Evolutionary conservation across 2,113 vertebrate species (phyloP), one percentile per base, ranked within the genome.

Genomic region (Sturnira hondurensis): DNA sequence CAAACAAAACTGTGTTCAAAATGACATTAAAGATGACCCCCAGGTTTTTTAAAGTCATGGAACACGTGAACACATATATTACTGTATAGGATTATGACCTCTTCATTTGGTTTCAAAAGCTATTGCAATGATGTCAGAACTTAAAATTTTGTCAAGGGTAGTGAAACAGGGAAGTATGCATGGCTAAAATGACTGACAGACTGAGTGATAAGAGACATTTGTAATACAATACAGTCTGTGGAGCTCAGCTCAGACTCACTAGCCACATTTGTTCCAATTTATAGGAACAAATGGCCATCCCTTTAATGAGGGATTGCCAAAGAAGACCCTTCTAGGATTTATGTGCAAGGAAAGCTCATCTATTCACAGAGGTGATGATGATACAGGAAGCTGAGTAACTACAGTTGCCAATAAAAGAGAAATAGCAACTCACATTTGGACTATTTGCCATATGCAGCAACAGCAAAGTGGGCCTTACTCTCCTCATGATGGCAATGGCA

Each of bases 401-500:
- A 58, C 68, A 0, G 0, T 68, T 97, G 98, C 43, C 95, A 50
- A 50, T 15, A 50, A 50, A 50, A 52, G 65, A 96, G 95, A 52
- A 93, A 68, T 28, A 95, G 67, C 87, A 97, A 90, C 91, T 98
- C 81, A 85, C 78, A 97, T 86, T 96, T 93, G 86, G 80, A 93
- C 52, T 54, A 33, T 86, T 94, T 90, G 31, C 0, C 82, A 22
- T 83, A 26, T 73, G 91, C 5, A 19, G 36, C 12, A 50, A 41
- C 14, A 97, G 92, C 82, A 93, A 97, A 97, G 86, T 11, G 71
- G 88, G 76, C 28, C 65, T 96, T 76, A 61, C 43, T 91, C 38
- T 90, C 89, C 86, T 50, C 41, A 33, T 28, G 9, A 38, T 50
- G 36, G 31, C 68, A 71, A 31, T 22, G 70, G n/a, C 10, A 94